Conservation (phyloP, 2,888 invertebrate genomes). For the Chydorus sphaericus region DNA sequence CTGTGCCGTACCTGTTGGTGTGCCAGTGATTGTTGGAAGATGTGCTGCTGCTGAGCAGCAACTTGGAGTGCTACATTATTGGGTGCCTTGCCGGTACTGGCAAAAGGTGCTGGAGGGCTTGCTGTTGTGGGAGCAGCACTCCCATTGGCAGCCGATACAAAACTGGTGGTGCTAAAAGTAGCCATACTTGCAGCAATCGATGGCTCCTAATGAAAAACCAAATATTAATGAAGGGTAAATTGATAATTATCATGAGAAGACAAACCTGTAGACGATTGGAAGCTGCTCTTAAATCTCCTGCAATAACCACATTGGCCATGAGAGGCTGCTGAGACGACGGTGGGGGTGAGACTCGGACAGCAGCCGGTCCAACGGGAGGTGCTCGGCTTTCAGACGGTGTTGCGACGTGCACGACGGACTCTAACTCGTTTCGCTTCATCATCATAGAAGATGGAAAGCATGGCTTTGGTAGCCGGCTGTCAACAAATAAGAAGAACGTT, state of each 20-base stretch:
- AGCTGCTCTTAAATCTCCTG: neutral
- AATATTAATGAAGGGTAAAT: too few species aligned
- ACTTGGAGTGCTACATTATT: slow-evolving; percentile 16
- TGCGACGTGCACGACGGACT: neutral
- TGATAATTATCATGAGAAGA: neutral
- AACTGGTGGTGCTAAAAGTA: neutral
- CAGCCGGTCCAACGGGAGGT: neutral
- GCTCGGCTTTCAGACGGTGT: neutral
- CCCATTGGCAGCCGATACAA: neutral
- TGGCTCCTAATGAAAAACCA: neutral
- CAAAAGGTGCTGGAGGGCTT: neutral
- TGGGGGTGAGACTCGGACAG: neutral
- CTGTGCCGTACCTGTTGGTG: slow-evolving; percentile 23
- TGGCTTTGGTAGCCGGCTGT: neutral
- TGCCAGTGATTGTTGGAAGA: slow-evolving; percentile 19
- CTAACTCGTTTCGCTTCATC: slow-evolving; percentile 3
- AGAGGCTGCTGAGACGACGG: too few species aligned
- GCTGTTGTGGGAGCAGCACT: neutral
- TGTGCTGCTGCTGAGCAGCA: slow-evolving; percentile 19
- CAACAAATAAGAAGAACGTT: neutral
- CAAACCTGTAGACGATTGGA: neutral
- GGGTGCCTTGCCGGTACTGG: neutral
- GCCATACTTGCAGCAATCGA: slow-evolving; percentile 4
- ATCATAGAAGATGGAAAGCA: neutral
- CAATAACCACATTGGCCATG: neutral